Conservation (phyloP, 2,797 vertebrate species). For the Danio choprae region DNA sequence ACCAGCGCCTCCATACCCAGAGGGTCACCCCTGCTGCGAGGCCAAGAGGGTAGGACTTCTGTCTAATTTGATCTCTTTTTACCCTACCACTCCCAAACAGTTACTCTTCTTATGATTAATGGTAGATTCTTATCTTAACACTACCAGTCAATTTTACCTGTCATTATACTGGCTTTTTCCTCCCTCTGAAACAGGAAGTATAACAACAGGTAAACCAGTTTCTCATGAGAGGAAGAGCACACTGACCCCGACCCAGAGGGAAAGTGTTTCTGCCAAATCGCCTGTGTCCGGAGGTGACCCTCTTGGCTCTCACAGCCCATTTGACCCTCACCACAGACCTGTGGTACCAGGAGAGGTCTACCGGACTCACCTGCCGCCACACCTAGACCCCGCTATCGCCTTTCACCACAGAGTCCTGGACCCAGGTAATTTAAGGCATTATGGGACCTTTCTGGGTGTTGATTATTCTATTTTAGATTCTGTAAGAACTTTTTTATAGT, state of each 20-base stretch:
- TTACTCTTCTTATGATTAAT: not conserved
- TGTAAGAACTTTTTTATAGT: no score
- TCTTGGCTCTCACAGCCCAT: conserved; percentile 89
- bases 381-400: conserved; percentile 88
- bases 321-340: conserved; percentile 91
- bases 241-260: conserved; percentile 92
- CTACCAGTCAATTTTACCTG: not conserved
- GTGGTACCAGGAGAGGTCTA: conserved; percentile 87
- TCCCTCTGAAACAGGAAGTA: conserved; percentile 72
- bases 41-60: conserved; percentile 82
- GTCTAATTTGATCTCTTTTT: not conserved
- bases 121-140: not conserved
- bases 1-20: conserved; percentile 86
- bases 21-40: conserved; percentile 92
- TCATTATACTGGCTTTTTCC: not conserved
- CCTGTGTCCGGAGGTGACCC: conserved; percentile 90
- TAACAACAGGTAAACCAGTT: conserved; percentile 86
- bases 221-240: conserved; percentile 92
- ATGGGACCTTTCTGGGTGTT: not conserved
- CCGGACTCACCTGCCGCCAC: conserved; percentile 87
- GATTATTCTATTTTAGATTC: no score
- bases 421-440: conserved; percentile 79
- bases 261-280: conserved; percentile 91
- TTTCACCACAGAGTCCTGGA: conserved; percentile 91
- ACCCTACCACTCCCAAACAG: not conserved